phyloP scores from a whole-genome alignment of 2,888 invertebrate species.

The Drosophila pseudotakahashii region DNA sequence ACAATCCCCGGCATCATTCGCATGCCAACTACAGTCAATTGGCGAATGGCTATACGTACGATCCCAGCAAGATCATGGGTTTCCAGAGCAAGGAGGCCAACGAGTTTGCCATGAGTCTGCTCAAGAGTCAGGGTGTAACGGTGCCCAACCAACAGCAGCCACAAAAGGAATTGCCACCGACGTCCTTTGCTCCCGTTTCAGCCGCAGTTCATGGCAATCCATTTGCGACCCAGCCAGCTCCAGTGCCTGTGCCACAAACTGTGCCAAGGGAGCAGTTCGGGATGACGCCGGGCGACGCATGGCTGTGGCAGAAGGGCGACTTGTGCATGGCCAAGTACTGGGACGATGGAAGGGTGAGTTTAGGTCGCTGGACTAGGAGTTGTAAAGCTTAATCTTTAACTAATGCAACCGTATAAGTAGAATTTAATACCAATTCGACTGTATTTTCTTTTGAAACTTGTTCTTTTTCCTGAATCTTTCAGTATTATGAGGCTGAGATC shows the following conservation, averaged over 20 bases:
- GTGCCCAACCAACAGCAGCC: conserved; percentile 25
- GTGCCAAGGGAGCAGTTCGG: conserved; percentile 68
- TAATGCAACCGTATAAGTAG: too few species aligned
- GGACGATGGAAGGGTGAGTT: conserved; percentile 93
- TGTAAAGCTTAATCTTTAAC: too few species aligned
- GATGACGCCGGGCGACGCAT: conserved; percentile 72
- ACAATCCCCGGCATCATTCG: conserved; percentile 55
- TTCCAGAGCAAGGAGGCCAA: conserved; percentile 84
- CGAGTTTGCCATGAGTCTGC: conserved; percentile 83
- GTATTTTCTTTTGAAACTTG: too few species aligned
- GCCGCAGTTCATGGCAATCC: neutral
- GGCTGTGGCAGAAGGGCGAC: conserved; percentile 92
- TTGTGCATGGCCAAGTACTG: conserved; percentile 95
- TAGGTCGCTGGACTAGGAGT: neutral
- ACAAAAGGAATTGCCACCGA: neutral
- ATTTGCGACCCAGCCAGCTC: conserved; percentile 13
- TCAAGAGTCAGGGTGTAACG: conserved; percentile 81
- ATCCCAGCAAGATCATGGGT: conserved; percentile 84
- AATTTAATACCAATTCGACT: too few species aligned
- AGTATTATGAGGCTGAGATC: conserved; percentile 92
- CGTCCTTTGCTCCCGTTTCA: conserved; percentile 3
- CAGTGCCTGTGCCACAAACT: conserved; percentile 20
- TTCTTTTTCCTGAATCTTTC: neutral
- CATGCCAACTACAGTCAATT: conserved; percentile 60
- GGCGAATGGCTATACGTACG: conserved; percentile 82